Evolutionary conservation across 2,797 vertebrate genomes (phyloP).

Genomic region (Acrossocheilus fasciatus): DNA sequence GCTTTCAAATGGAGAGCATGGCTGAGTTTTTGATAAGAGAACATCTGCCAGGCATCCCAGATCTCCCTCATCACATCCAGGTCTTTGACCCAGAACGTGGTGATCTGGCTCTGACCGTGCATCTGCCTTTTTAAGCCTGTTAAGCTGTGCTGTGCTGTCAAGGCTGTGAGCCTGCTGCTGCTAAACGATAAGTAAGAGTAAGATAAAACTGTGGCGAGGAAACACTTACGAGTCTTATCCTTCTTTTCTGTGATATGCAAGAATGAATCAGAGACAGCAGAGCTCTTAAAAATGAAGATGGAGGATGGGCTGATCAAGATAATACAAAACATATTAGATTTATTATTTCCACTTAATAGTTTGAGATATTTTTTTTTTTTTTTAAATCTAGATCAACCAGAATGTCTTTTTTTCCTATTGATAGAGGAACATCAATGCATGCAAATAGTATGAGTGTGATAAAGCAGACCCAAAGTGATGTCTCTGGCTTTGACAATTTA

Average conservation of each 20-base stretch:
- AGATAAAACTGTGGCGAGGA: conserved; percentile 22
- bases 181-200: conserved; percentile 44
- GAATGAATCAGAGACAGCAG: neutral
- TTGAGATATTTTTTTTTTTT: neutral
- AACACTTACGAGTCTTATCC: conserved; percentile 13
- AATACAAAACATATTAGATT: neutral
- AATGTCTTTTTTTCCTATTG: neutral
- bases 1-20: conserved; percentile 31
- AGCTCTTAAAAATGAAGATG: neutral
- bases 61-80: conserved; percentile 46
- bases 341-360: conserved; percentile 15
- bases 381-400: neutral
- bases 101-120: conserved; percentile 30
- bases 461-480: neutral
- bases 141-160: conserved; percentile 49
- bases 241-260: conserved; percentile 23
- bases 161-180: conserved; percentile 48
- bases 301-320: conserved; percentile 11
- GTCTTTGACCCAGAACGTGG: conserved; percentile 53
- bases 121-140: conserved; percentile 55
- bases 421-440: conserved; percentile 11
- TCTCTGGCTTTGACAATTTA: conserved; percentile 29
- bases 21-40: conserved; percentile 39
- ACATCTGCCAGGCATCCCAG: conserved; percentile 41
- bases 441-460: neutral